Evolutionary conservation across 1,140 invertebrate genomes (phyloP).

Genomic region (Nomia melanderi): DNA sequence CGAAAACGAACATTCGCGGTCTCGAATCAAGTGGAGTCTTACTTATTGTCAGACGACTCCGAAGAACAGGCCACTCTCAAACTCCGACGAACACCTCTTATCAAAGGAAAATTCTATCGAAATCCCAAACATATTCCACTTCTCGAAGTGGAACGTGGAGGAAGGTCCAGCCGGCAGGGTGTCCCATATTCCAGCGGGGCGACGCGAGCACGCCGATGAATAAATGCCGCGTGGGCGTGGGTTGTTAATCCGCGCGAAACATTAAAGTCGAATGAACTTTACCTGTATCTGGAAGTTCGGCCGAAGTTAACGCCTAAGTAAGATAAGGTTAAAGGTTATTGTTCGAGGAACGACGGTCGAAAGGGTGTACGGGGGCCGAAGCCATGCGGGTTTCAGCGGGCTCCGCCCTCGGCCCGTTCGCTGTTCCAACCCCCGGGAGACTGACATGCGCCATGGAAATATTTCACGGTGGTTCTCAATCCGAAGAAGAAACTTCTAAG

Average conservation of each 20-base stretch:
- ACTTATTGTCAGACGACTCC: no score
- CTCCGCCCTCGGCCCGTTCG: slow-evolving; percentile 52
- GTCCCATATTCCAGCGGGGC: background rate
- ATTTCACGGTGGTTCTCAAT: slow-evolving; percentile 58
- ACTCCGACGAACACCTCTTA: no score
- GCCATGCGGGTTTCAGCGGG: slow-evolving; percentile 54
- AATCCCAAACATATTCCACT: no score
- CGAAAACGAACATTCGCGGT: no score
- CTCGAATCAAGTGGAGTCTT: no score
- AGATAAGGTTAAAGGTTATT: slow-evolving; percentile 68
- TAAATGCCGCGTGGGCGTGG: slow-evolving; percentile 39
- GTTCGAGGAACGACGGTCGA: slow-evolving; percentile 59
- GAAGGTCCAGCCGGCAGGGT: background rate
- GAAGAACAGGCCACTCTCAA: no score
- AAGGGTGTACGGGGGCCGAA: slow-evolving; percentile 45
- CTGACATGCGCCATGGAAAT: slow-evolving; percentile 56
- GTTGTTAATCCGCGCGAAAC: slow-evolving; percentile 59
- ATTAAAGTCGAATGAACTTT: slow-evolving; percentile 63
- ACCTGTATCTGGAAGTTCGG: slow-evolving; percentile 54
- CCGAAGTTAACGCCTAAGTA: slow-evolving; percentile 60
- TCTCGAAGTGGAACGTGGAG: background rate
- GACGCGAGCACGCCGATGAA: slow-evolving; percentile 28
- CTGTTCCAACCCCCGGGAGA: slow-evolving; percentile 59
- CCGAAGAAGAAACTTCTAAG: background rate
- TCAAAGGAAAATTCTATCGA: no score